Conservation (phyloP, 1,140 invertebrate species). For the Pseudomyrmex flavicornis region DNA sequence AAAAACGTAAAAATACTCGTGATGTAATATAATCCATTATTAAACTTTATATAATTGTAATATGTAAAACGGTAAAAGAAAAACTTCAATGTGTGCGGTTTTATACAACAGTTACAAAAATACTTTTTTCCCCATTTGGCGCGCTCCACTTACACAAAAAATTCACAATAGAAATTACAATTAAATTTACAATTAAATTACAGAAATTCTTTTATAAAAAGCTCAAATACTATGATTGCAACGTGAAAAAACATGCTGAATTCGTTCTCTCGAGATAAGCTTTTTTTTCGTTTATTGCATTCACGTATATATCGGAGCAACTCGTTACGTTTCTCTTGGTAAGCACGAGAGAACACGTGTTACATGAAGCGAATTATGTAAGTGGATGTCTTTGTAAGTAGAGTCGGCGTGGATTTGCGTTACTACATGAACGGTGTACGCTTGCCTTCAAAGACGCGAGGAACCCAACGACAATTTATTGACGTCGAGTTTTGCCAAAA, state of each 20-base stretch:
- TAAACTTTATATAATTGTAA: not conserved
- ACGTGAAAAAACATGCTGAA: not conserved
- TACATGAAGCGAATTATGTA: slow-evolving; percentile 25
- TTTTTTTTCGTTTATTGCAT: slow-evolving; percentile 27
- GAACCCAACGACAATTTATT: slow-evolving; percentile 44
- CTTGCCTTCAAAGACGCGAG: slow-evolving; percentile 50
- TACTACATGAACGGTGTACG: slow-evolving; percentile 50
- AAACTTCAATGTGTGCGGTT: not conserved
- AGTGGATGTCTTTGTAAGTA: slow-evolving; percentile 45
- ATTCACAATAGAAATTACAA: too few relatives aligned
- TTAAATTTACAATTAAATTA: slow-evolving; percentile 1
- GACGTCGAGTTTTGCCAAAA: slow-evolving; percentile 34
- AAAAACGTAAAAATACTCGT: not conserved
- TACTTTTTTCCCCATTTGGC: not conserved
- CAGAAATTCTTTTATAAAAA: slow-evolving; percentile 16
- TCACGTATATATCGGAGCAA: not conserved
- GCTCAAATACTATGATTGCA: not conserved
- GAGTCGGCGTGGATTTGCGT: slow-evolving; percentile 62
- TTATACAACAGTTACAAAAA: slow-evolving; percentile 10
- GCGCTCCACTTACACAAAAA: too few relatives aligned
- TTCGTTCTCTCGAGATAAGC: slow-evolving; percentile 5
- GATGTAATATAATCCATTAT: not conserved
- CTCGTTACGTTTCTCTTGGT: slow-evolving; percentile 27
- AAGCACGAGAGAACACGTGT: slow-evolving; percentile 16
- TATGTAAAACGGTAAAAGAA: slow-evolving; percentile 6